phyloP scores from a whole-genome alignment of 2,888 invertebrate species.

The Eupithecia vulgata region DNA sequence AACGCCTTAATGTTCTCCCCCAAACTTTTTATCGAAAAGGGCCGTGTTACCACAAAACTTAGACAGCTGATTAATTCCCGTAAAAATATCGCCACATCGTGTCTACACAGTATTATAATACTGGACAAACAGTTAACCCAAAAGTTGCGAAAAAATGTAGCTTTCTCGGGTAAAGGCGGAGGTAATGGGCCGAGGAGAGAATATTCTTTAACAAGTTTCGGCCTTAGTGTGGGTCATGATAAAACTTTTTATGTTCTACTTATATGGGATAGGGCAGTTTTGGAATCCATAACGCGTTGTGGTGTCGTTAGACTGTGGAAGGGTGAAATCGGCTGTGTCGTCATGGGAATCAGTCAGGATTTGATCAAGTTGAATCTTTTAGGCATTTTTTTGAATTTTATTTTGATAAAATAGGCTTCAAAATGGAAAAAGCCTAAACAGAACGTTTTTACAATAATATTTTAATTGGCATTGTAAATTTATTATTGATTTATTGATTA shows the following conservation, averaged over 20 bases:
- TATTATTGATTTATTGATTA: too few species aligned
- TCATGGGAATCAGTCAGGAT: constrained; percentile 12
- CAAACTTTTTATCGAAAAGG: constrained; percentile 12
- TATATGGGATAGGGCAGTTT: constrained; percentile 69
- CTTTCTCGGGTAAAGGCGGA: constrained; percentile 49
- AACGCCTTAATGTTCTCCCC: neutral
- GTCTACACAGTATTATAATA: constrained; percentile 49
- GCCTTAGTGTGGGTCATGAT: constrained; percentile 69
- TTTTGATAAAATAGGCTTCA: neutral
- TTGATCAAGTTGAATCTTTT: neutral
- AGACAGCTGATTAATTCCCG: constrained; percentile 38
- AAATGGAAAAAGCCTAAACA: too few species aligned
- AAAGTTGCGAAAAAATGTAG: constrained; percentile 58
- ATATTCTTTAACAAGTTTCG: constrained; percentile 73
- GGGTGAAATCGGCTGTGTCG: constrained; percentile 40
- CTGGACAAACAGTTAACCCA: constrained; percentile 56
- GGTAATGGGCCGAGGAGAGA: constrained; percentile 75
- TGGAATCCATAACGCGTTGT: constrained; percentile 63
- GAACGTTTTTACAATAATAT: too few species aligned
- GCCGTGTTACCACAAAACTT: constrained; percentile 28
- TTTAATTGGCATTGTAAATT: too few species aligned
- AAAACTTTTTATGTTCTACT: constrained; percentile 80
- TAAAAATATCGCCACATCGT: constrained; percentile 37
- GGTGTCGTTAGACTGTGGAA: constrained; percentile 39
- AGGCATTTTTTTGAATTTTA: neutral